These are phyloP conservation scores for Listrodromus nycthemerus DNA, from an alignment of 2,888 invertebrate species.

Conservation along the genomic window DNA sequence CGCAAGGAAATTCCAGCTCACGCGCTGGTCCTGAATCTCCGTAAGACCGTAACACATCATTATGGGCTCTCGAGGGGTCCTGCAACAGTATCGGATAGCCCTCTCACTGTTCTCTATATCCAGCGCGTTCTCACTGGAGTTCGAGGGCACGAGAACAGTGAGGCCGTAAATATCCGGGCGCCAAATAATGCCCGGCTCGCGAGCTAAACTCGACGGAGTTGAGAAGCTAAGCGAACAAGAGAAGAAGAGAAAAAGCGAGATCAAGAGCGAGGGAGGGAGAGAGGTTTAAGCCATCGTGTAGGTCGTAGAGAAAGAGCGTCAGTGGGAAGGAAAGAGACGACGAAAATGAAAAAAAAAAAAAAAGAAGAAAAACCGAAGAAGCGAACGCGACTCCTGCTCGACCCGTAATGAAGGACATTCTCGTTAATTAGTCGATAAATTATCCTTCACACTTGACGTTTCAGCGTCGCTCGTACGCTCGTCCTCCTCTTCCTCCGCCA, in stretches of 20 bases:
- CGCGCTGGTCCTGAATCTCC: slow-evolving; percentile 75
- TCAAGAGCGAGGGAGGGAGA: slow-evolving; percentile 28
- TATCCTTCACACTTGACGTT: slow-evolving; percentile 81
- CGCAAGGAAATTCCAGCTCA: slow-evolving; percentile 76
- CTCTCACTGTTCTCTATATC: slow-evolving; percentile 17
- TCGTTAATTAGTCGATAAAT: slow-evolving; percentile 85
- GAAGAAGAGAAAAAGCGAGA: slow-evolving; percentile 32
- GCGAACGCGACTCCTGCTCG: slow-evolving; percentile 76
- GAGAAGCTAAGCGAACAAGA: slow-evolving; percentile 32
- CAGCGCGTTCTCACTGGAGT: slow-evolving; percentile 37
- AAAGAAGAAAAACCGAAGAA: slow-evolving; percentile 57
- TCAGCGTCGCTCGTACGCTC: slow-evolving; percentile 73
- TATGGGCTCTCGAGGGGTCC: slow-evolving; percentile 74
- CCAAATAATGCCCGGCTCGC: slow-evolving; percentile 82
- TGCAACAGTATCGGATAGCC: slow-evolving; percentile 65
- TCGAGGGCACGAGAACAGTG: slow-evolving; percentile 72
- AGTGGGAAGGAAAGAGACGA: slow-evolving; percentile 38
- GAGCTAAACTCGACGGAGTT: slow-evolving; percentile 72
- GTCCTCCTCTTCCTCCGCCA: slow-evolving; percentile 51
- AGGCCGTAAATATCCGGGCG: slow-evolving; percentile 83
- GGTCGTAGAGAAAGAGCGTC: slow-evolving; percentile 42
- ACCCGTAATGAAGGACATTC: slow-evolving; percentile 84
- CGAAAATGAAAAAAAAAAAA: slow-evolving; percentile 57
- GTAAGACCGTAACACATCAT: slow-evolving; percentile 81
- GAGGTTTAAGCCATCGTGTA: slow-evolving; percentile 40